Conservation (phyloP, 2,797 vertebrate genomes). For the Carduelis carduelis region DNA sequence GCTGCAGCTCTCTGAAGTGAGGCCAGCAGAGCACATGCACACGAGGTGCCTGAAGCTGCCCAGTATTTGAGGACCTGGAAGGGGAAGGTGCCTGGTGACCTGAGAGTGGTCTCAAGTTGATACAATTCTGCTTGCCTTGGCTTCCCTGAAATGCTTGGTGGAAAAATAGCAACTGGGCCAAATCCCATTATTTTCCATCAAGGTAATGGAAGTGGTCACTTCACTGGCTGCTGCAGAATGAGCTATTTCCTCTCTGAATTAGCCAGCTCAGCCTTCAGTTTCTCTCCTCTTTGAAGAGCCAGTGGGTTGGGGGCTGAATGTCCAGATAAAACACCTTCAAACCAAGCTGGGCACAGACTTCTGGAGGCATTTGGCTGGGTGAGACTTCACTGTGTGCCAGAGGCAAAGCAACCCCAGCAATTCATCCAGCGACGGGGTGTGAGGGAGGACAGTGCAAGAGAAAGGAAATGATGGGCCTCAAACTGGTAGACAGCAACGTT, state of each 20-base stretch:
- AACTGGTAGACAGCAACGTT: neutral
- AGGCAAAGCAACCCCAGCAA: neutral
- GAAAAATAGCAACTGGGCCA: constrained; percentile 14
- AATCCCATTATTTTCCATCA: neutral
- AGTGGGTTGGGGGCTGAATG: neutral
- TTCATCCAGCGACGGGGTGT: neutral
- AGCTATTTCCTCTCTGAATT: constrained; percentile 4
- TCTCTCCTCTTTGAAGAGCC: constrained; percentile 1
- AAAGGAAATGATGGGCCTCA: neutral
- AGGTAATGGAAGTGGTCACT: constrained; percentile 2
- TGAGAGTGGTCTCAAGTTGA: neutral
- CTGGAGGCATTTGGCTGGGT: neutral
- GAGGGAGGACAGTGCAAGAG: neutral
- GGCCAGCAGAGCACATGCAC: neutral
- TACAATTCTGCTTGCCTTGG: constrained; percentile 9
- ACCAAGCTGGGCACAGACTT: neutral
- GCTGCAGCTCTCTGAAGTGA: neutral
- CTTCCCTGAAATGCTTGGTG: neutral
- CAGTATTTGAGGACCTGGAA: neutral
- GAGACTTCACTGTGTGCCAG: neutral
- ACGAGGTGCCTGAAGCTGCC: neutral
- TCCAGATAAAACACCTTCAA: constrained; percentile 19
- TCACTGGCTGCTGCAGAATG: neutral
- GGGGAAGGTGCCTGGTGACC: neutral
- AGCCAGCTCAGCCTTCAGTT: neutral